A percentile compares a stretch with the other conserved stretches of the same genome.
Conservation (phyloP, 2,888 invertebrate species). For the Microctonus brassicae region DNA sequence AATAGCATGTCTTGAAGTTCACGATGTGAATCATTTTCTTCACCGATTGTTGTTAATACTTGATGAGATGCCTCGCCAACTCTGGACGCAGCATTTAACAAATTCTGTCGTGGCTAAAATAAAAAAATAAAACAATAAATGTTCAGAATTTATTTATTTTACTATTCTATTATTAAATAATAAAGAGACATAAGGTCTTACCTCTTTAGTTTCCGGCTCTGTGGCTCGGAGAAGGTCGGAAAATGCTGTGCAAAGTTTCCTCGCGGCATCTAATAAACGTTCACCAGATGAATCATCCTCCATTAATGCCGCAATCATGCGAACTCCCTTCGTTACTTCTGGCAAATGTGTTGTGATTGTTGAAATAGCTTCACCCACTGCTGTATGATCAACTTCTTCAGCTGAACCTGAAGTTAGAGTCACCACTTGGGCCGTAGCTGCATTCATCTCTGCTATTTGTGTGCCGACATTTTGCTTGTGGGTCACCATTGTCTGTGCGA, state of each 20-base stretch:
- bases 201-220: conserved; percentile 93
- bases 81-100: conserved; percentile 94
- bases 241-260: conserved; percentile 92
- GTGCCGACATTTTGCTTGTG: conserved; percentile 97
- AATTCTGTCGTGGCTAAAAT: conserved; percentile 86
- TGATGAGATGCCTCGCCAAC: conserved; percentile 97
- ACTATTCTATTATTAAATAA: too few relatives aligned
- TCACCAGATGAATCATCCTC: conserved; percentile 88
- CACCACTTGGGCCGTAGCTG: conserved; percentile 97
- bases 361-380: conserved; percentile 96
- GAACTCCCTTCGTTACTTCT: conserved; percentile 95
- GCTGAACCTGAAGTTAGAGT: conserved; percentile 86
- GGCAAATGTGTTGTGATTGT: conserved; percentile 97
- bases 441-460: conserved; percentile 99
- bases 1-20: conserved; percentile 92
- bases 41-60: conserved; percentile 92
- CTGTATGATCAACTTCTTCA: conserved; percentile 94
- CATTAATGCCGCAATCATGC: conserved; percentile 95
- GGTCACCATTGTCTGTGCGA: conserved; percentile 92
- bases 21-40: conserved; percentile 87
- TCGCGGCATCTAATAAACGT: conserved; percentile 90
- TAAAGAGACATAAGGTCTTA: conserved; percentile 61
- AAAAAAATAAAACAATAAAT: conserved; percentile 15
- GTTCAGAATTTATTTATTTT: too few relatives aligned
- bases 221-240: conserved; percentile 95